These are phyloP conservation scores for Chionodraco myersi DNA, from an alignment of 2,113 vertebrate species.

Conservation along the genomic window DNA sequence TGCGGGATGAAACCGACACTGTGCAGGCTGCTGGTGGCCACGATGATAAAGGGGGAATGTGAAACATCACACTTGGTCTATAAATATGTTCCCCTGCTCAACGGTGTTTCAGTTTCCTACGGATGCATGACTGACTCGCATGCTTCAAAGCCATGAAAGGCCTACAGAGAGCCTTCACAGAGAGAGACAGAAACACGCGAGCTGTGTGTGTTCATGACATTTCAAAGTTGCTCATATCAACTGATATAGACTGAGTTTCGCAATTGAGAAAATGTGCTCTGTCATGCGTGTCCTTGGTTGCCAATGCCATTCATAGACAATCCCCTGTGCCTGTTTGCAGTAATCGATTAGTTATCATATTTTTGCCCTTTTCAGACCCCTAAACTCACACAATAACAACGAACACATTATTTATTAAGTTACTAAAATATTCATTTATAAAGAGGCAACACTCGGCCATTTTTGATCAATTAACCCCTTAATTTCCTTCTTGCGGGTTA, in stretches of 20 bases:
- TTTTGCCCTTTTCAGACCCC: neutral
- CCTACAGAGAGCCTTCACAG: conserved; percentile 16
- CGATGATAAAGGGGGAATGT: conserved; percentile 76
- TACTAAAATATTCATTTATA: neutral
- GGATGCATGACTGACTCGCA: conserved; percentile 37
- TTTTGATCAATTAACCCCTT: neutral
- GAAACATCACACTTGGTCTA: conserved; percentile 81
- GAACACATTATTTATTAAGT: neutral
- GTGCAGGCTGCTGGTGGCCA: conserved; percentile 39
- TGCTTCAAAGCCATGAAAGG: conserved; percentile 40
- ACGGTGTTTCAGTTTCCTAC: conserved; percentile 66
- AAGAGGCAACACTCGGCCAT: neutral
- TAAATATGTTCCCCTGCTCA: conserved; percentile 69
- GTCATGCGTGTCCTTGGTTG: neutral
- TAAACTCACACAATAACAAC: neutral
- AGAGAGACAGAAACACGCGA: neutral
- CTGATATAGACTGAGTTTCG: conserved; percentile 5
- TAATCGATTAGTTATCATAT: neutral
- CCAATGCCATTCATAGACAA: neutral
- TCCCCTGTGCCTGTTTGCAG: neutral
- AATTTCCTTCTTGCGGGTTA: neutral
- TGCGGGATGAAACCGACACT: conserved; percentile 36
- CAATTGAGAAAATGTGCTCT: neutral
- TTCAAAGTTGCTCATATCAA: neutral
- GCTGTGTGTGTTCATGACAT: neutral